Evolutionary conservation across 2,888 invertebrate genomes (phyloP).

Genomic region (Pyralis farinalis): DNA sequence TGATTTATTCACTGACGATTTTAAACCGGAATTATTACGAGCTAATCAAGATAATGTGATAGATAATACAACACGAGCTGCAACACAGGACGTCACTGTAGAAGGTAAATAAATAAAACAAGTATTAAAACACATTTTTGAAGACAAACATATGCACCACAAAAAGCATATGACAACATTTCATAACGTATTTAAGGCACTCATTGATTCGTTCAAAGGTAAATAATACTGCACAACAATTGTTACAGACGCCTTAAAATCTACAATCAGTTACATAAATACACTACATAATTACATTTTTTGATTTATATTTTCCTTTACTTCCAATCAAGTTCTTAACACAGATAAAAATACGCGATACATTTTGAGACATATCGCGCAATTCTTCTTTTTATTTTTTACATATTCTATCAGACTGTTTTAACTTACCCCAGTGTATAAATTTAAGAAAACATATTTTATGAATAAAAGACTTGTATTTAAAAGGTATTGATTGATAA

Average conservation of each 20-base stretch:
- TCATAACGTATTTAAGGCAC: too few species aligned
- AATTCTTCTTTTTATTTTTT: background rate
- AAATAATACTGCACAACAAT: too few species aligned
- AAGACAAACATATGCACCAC: too few species aligned
- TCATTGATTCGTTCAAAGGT: too few species aligned
- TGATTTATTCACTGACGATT: slow-evolving; percentile 8
- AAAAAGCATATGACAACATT: too few species aligned
- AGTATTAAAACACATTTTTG: too few species aligned
- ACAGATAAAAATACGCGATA: background rate
- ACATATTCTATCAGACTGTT: background rate
- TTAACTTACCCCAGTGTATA: background rate
- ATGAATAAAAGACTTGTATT: too few species aligned
- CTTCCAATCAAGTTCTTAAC: slow-evolving; percentile 1
- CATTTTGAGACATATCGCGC: background rate
- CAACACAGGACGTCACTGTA: slow-evolving; percentile 54
- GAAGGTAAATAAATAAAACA: slow-evolving; percentile 50
- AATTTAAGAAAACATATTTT: too few species aligned
- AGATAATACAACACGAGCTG: slow-evolving; percentile 60
- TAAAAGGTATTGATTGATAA: too few species aligned
- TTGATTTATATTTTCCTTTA: background rate
- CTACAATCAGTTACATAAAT: too few species aligned
- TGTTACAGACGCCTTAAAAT: too few species aligned
- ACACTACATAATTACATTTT: too few species aligned
- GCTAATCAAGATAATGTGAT: slow-evolving; percentile 31
- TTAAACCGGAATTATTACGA: slow-evolving; percentile 16